Conservation (phyloP, 2,888 invertebrate genomes). For the Platerodrilus igneus region DNA sequence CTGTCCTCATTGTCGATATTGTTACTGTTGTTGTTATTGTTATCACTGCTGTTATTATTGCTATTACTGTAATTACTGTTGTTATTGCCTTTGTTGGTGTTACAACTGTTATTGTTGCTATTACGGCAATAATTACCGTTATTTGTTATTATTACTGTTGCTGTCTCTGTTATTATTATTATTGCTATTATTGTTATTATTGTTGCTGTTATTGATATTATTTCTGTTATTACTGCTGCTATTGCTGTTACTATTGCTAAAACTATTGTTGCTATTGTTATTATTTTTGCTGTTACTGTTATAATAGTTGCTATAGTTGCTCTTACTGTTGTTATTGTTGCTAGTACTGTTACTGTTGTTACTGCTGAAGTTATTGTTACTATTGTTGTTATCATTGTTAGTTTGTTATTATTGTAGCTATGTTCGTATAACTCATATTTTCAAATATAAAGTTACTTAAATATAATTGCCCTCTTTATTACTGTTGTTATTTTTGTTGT, state of each 20-base stretch:
- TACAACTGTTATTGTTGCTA: background rate
- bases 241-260: background rate
- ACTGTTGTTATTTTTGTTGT: no score
- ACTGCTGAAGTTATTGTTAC: background rate
- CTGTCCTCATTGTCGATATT: background rate
- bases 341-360: background rate
- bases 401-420: no score
- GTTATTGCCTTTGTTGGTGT: background rate
- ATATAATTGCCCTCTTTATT: no score
- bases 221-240: background rate
- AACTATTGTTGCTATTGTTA: background rate
- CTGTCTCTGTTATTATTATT: background rate
- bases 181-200: background rate
- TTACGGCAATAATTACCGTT: no score
- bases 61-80: background rate
- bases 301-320: background rate
- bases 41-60: background rate
- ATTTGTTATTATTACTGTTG: background rate
- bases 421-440: no score
- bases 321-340: background rate
- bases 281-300: background rate
- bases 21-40: constrained; percentile 2
- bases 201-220: background rate
- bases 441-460: no score
- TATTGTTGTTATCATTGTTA: background rate